phyloP scores from a whole-genome alignment of 2,113 vertebrate species.

The Mus spicilegus region DNA sequence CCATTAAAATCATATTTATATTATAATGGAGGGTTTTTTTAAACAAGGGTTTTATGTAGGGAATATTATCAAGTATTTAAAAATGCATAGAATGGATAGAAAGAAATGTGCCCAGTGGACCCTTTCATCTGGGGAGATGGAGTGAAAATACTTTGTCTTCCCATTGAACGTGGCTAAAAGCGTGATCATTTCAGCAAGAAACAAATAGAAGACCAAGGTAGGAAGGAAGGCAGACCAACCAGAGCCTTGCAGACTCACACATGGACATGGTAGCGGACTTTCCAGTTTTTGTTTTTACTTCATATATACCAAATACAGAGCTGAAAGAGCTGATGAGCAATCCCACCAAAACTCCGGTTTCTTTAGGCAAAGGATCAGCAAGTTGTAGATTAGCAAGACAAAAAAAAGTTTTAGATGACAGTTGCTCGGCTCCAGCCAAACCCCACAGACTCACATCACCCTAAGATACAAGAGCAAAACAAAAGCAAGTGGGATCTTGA shows the following conservation, averaged over 20 bases:
- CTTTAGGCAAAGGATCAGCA: not conserved
- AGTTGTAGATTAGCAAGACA: not conserved
- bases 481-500: not conserved
- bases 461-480: not conserved
- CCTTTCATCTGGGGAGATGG: not conserved
- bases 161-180: not conserved
- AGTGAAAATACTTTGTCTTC: not conserved
- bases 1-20: conserved; percentile 18
- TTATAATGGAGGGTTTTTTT: not conserved
- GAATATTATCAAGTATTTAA: not conserved
- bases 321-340: not conserved
- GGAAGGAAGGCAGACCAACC: not conserved
- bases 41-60: not conserved
- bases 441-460: not conserved
- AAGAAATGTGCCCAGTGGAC: not conserved
- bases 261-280: not conserved
- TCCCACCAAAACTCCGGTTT: not conserved
- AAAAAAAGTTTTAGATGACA: not conserved
- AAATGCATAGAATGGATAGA: not conserved
- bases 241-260: too few relatives aligned
- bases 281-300: not conserved
- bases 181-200: not conserved
- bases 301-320: not conserved
- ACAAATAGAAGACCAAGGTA: not conserved
- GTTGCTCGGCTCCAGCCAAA: not conserved